Conservation (phyloP, 2,797 vertebrate species). For the Nannoperca obscura region DNA sequence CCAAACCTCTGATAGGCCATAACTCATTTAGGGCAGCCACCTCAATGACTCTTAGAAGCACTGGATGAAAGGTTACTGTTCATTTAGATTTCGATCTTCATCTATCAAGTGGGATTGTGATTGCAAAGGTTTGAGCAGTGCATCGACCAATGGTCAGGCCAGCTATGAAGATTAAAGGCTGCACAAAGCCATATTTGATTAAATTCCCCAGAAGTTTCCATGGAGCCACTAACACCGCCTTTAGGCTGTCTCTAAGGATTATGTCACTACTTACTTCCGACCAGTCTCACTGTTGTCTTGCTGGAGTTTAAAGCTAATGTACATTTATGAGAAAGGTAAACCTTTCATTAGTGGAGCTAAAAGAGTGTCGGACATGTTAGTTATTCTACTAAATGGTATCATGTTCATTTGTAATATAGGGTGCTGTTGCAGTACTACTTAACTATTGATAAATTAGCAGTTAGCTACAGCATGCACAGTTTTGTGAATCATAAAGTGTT, state of each 20-base stretch:
- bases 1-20: constrained; percentile 12
- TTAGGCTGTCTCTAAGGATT: constrained; percentile 55
- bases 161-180: constrained; percentile 71
- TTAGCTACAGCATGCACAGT: neutral
- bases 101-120: constrained; percentile 64
- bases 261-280: constrained; percentile 34
- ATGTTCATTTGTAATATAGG: neutral
- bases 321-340: neutral
- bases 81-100: constrained; percentile 65
- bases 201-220: constrained; percentile 67
- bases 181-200: constrained; percentile 71
- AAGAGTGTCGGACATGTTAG: neutral
- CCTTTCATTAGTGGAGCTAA: constrained; percentile 3
- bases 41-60: constrained; percentile 47
- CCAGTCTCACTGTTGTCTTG: constrained; percentile 8
- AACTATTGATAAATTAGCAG: constrained; percentile 8
- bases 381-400: neutral
- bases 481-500: neutral
- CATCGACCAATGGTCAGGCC: constrained; percentile 46
- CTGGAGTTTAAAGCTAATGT: constrained; percentile 7
- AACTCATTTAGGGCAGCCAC: constrained; percentile 28
- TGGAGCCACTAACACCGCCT: constrained; percentile 51
- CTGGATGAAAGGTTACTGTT: constrained; percentile 70
- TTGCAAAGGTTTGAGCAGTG: constrained; percentile 58
- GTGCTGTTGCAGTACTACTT: neutral